Evolutionary conservation across 2,797 vertebrate genomes (phyloP), one percentile per base, ranked within the genome.

Genomic region (Lithobates pipiens): DNA sequence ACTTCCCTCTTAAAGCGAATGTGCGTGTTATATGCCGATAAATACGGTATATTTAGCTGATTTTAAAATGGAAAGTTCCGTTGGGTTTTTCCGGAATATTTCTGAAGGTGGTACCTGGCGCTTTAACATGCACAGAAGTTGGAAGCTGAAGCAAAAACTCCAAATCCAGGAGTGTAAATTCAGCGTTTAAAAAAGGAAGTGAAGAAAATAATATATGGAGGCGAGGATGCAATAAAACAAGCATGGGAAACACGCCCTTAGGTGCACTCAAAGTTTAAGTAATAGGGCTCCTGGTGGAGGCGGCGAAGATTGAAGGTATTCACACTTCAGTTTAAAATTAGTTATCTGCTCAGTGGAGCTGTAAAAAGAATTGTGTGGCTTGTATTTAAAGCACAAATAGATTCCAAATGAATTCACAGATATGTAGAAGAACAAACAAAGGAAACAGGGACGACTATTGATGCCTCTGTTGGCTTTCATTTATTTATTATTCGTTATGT

Each of bases 391-490:
- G 73, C 42, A 78, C 16, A 77, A 77, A 61, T 77, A 29, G 16
- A 67, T 68, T 71, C 65, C 29, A 11, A n/a, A 36, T 11, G 23
- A 65, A 65, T 25, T 25, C 7, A 10, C 61, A 65, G n/a, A 65
- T 65, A 25, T 25, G 61, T 25, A 65, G n/a, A 25, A 25, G 61
- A 65, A 9, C n/a, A 25, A 21, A 25, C 21, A 65, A 65, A 65
- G 57, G 6, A 23, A 61, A 61, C 92, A 92, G 92, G 93, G 93
- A 94, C 92, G 91, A 94, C 92, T 93, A 93, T 92, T 91, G 92
- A 95, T 94, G 92, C 95, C 94, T 90, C 92, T 92, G 93, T 92
- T 94, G 50, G 29, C 93, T 21, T 94, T 65, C 6, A 1, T 8
- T 39, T 25, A 25, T 2, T 3, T 65, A 65, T 8, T 25, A 25